phyloP scores from a whole-genome alignment of 2,113 vertebrate genomes.

The Chloroceryle aenea region DNA sequence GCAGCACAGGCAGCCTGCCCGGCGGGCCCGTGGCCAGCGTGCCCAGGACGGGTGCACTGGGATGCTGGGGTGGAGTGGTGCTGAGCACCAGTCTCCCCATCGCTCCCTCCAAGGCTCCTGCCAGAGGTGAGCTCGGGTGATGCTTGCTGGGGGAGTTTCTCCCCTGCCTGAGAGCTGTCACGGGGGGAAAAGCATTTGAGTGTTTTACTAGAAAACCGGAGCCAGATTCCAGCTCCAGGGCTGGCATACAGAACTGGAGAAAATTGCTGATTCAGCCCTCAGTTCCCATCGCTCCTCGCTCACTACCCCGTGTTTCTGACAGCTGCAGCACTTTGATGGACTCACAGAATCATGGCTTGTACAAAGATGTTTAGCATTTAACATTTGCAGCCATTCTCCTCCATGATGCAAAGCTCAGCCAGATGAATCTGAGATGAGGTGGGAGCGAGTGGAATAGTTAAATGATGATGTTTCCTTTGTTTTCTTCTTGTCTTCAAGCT shows the following conservation, averaged over 20 bases:
- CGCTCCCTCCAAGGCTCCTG: not conserved
- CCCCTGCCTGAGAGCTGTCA: not conserved
- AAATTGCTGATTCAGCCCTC: not conserved
- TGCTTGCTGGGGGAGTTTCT: not conserved
- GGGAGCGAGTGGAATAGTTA: not conserved
- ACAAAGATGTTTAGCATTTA: not conserved
- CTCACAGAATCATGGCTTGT: not conserved
- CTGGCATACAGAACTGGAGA: accelerated
- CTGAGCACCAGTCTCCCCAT: not conserved
- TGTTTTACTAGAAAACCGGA: not conserved
- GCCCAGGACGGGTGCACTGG: not conserved
- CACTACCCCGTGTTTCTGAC: not conserved
- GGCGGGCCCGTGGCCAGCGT: not conserved
- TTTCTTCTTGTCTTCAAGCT: not conserved
- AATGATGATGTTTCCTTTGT: not conserved
- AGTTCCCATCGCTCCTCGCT: not conserved
- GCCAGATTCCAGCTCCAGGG: not conserved
- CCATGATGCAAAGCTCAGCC: not conserved
- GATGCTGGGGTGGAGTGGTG: not conserved
- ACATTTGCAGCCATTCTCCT: not conserved
- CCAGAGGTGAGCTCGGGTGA: not conserved
- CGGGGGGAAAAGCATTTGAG: accelerated
- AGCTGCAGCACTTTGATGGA: not conserved
- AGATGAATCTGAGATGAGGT: not conserved
- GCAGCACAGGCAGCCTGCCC: not conserved